Conservation (phyloP, 1,140 invertebrate species). For the Spodoptera frugiperda region DNA sequence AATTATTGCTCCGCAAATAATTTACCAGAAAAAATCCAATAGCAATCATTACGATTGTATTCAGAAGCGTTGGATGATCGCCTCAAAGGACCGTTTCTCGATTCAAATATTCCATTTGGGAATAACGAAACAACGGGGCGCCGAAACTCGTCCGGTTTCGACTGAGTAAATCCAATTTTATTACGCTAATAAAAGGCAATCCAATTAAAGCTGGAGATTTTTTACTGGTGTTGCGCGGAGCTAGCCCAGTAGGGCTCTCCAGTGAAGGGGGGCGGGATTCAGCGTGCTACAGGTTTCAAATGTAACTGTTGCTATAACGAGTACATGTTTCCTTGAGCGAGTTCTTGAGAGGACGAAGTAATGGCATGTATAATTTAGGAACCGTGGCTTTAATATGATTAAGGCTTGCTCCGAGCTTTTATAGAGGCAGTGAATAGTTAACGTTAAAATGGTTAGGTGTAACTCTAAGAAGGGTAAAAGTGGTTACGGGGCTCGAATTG, state of each 20-base stretch:
- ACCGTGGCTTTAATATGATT: conserved; percentile 44
- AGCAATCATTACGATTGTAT: conserved; percentile 48
- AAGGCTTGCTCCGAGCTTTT: conserved; percentile 16
- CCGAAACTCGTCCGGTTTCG: conserved; percentile 66
- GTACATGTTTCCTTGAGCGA: conserved; percentile 40
- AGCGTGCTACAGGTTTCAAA: conserved; percentile 54
- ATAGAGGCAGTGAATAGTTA: conserved; percentile 35
- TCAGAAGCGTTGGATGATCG: conserved; percentile 48
- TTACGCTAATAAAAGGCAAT: conserved; percentile 83
- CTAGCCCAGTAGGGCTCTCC: conserved; percentile 60
- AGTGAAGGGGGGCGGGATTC: conserved; percentile 55
- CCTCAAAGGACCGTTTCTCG: conserved; percentile 48
- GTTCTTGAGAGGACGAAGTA: conserved; percentile 39
- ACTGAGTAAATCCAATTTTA: conserved; percentile 79
- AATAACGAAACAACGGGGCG: conserved; percentile 62
- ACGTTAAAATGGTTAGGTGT: conserved; percentile 25
- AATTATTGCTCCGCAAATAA: conserved; percentile 30
- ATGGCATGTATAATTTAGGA: conserved; percentile 48
- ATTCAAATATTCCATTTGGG: conserved; percentile 61
- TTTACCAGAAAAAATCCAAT: conserved; percentile 16
- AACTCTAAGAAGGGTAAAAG: conserved; percentile 16
- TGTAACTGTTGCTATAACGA: conserved; percentile 56
- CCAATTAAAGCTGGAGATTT: conserved; percentile 80
- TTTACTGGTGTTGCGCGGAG: conserved; percentile 65
- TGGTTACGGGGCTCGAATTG: neutral